Evolutionary conservation across 1,140 invertebrate species (phyloP).

Genomic region (Drosophila insularis): DNA sequence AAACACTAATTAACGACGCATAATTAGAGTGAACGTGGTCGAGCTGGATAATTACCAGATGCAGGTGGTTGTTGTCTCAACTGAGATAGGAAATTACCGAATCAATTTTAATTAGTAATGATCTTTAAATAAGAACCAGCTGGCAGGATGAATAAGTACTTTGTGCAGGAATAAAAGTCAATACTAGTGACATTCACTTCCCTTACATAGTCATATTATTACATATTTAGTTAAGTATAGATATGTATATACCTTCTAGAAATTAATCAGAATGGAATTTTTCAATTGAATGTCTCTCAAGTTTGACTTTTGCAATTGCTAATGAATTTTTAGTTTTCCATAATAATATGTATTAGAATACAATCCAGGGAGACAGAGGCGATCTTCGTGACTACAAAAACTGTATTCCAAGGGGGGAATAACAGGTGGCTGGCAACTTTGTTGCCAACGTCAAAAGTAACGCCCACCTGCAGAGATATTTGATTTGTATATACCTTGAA

Average conservation of each 20-base stretch:
- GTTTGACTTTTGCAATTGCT: constrained; percentile 54
- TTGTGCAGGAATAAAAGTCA: not conserved
- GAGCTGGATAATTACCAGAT: not conserved
- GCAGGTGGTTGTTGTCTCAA: not conserved
- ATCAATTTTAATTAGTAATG: not conserved
- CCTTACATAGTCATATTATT: not conserved
- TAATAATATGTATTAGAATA: constrained; percentile 26
- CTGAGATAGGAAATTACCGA: constrained; percentile 2
- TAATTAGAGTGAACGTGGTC: constrained; percentile 13
- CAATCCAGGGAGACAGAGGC: constrained; percentile 8
- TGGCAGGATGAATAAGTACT: not conserved
- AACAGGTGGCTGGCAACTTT: not conserved
- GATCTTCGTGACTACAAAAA: constrained; percentile 53
- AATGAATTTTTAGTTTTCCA: constrained; percentile 26
- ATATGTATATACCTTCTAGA: not conserved
- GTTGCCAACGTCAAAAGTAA: constrained; percentile 9
- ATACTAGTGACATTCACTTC: constrained; percentile 3
- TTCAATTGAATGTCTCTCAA: constrained; percentile 40
- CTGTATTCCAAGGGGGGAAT: not conserved
- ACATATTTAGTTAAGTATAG: not conserved
- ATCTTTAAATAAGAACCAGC: not conserved
- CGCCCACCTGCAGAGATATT: constrained; percentile 36
- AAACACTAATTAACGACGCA: constrained; percentile 6
- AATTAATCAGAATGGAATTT: constrained; percentile 7
- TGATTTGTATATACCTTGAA: not conserved